Percentiles rank a stretch among this genome's conserved stretches.
These are phyloP conservation scores for Cathartes aura DNA, from an alignment of 2,113 vertebrate species.

Conservation along the genomic window DNA sequence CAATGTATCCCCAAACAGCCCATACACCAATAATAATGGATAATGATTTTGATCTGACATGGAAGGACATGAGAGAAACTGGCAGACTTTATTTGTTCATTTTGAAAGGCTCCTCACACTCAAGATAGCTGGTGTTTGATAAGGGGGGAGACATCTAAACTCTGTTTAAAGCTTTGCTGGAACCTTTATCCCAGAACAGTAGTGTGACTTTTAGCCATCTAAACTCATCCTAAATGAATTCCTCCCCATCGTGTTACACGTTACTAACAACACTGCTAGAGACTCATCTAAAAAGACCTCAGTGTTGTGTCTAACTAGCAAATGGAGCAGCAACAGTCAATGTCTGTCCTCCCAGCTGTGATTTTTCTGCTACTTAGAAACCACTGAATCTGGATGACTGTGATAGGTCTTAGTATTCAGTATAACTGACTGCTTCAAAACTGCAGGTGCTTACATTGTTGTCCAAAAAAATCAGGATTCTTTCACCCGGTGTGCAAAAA, in stretches of 20 bases:
- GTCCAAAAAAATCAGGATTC: too few relatives aligned
- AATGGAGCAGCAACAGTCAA: neutral
- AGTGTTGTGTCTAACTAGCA: neutral
- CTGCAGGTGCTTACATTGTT: neutral
- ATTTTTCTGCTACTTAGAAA: neutral
- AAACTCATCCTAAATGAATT: neutral
- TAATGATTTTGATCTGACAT: neutral
- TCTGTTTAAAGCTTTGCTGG: neutral
- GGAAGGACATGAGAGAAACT: neutral
- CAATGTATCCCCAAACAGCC: neutral
- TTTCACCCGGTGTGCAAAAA: too few relatives aligned
- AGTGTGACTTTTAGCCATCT: neutral
- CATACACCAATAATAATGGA: neutral
- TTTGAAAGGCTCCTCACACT: neutral
- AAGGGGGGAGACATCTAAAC: neutral
- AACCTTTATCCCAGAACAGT: neutral
- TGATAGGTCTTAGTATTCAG: neutral
- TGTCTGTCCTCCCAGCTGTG: neutral
- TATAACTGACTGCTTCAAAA: neutral
- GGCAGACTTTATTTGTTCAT: fast-evolving
- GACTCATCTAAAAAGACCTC: neutral
- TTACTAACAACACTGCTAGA: neutral
- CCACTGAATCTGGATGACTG: neutral
- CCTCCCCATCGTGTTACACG: neutral
- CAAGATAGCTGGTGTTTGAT: neutral